Conservation (phyloP, 1,140 invertebrate genomes). For the Drosophila subpulchrella region DNA sequence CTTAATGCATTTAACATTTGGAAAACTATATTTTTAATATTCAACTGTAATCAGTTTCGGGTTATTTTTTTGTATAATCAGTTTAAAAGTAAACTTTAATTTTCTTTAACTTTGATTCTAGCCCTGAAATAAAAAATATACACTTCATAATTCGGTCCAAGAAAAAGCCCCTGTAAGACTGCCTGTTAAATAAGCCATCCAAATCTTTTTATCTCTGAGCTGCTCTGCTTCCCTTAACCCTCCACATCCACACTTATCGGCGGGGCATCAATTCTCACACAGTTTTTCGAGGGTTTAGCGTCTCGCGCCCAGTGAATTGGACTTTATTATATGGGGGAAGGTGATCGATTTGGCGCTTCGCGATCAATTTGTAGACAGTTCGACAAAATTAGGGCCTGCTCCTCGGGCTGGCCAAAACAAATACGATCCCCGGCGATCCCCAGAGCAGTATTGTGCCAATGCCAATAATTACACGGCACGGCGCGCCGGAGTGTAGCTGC, state of each 20-base stretch:
- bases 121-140: background rate
- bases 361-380: constrained; percentile 83
- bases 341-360: constrained; percentile 84
- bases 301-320: constrained; percentile 52
- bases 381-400: constrained; percentile 66
- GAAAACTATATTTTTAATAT: too few species aligned
- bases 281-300: constrained; percentile 29
- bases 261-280: constrained; percentile 68
- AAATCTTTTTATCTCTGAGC: constrained; percentile 13
- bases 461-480: constrained; percentile 72
- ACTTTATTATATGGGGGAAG: constrained; percentile 75
- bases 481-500: constrained; percentile 71
- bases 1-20: too few species aligned
- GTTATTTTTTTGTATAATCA: too few species aligned
- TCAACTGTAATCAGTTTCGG: too few species aligned
- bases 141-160: background rate
- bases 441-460: constrained; percentile 68
- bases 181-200: constrained; percentile 2
- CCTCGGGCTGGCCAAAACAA: constrained; percentile 50
- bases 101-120: background rate
- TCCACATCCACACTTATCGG: constrained; percentile 45
- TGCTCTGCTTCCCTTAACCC: background rate
- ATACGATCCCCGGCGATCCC: constrained; percentile 48
- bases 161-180: background rate
- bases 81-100: background rate